phyloP scores from a whole-genome alignment of 2,113 vertebrate species.

The Trematomus loennbergii region DNA sequence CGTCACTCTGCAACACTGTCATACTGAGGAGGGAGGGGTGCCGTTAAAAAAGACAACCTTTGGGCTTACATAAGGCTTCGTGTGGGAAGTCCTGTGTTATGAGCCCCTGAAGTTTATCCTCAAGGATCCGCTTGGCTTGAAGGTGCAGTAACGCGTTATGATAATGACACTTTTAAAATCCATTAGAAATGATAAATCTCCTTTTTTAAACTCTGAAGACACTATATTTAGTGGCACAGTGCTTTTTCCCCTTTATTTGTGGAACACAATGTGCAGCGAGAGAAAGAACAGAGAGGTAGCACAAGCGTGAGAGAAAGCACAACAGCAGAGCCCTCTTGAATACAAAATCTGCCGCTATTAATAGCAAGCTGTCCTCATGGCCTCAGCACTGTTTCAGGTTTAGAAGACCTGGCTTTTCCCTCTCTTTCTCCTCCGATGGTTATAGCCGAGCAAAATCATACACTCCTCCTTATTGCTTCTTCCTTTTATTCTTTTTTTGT shows the following conservation, averaged over 20 bases:
- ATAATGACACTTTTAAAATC: slow-evolving; percentile 11
- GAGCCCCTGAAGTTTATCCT: slow-evolving; percentile 36
- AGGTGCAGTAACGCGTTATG: neutral
- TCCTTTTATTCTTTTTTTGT: slow-evolving; percentile 2
- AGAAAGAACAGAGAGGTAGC: slow-evolving; percentile 44
- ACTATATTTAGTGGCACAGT: slow-evolving; percentile 11
- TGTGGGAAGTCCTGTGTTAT: slow-evolving; percentile 51
- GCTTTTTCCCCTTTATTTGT: slow-evolving; percentile 49
- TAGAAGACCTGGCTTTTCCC: slow-evolving; percentile 60
- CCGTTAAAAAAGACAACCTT: slow-evolving; percentile 47
- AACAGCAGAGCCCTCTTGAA: slow-evolving; percentile 82
- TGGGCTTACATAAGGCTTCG: slow-evolving; percentile 61
- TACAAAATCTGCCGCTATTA: slow-evolving; percentile 84
- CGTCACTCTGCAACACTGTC: slow-evolving; percentile 68
- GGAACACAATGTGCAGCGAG: slow-evolving; percentile 52
- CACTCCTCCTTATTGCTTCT: slow-evolving; percentile 2
- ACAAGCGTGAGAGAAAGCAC: slow-evolving; percentile 68
- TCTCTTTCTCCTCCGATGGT: slow-evolving; percentile 37
- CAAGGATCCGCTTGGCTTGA: slow-evolving; percentile 11
- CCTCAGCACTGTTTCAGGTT: slow-evolving; percentile 70
- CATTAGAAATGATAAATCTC: neutral
- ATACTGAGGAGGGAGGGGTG: slow-evolving; percentile 49
- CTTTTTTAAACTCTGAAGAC: slow-evolving; percentile 16
- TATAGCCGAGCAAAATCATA: slow-evolving; percentile 21
- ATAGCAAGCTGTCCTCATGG: slow-evolving; percentile 79